Conservation (phyloP, 2,888 invertebrate species). For the Kryphioiulus occultus region DNA sequence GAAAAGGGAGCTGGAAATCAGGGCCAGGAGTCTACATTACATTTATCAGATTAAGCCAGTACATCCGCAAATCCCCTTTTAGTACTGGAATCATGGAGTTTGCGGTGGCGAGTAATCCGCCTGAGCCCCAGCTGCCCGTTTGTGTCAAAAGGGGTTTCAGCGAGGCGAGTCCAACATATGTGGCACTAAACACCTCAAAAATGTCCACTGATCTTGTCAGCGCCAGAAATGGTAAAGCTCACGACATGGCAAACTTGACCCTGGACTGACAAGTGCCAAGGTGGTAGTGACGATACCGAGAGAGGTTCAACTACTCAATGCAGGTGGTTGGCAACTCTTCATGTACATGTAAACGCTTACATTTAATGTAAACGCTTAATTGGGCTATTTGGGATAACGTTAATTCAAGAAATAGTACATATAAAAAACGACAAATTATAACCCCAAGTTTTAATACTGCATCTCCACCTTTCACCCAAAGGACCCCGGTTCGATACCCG, state of each 20-base stretch:
- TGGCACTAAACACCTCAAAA: neutral
- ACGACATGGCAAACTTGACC: neutral
- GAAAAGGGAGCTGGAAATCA: neutral
- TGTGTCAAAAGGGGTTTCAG: neutral
- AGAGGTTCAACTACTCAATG: too few relatives aligned
- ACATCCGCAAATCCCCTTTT: slow-evolving; percentile 35
- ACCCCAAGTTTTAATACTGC: too few relatives aligned
- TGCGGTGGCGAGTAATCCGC: neutral
- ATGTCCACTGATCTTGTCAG: neutral
- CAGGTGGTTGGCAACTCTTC: too few relatives aligned
- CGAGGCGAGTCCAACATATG: neutral
- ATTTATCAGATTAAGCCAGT: slow-evolving; percentile 19
- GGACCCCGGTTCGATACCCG: too few relatives aligned
- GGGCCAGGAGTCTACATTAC: neutral
- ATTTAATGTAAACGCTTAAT: too few relatives aligned
- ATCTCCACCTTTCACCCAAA: too few relatives aligned
- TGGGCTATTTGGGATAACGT: too few relatives aligned
- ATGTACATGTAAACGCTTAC: too few relatives aligned
- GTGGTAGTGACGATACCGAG: neutral
- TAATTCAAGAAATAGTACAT: too few relatives aligned
- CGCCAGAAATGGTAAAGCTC: neutral
- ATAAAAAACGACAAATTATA: too few relatives aligned
- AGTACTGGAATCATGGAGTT: slow-evolving; percentile 31
- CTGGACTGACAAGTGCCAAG: neutral
- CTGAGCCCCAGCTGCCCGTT: neutral